Evolutionary conservation across 35 echinoderm and acorn worm genomes (phyloP).

Genomic region (Ptychodera flava): DNA sequence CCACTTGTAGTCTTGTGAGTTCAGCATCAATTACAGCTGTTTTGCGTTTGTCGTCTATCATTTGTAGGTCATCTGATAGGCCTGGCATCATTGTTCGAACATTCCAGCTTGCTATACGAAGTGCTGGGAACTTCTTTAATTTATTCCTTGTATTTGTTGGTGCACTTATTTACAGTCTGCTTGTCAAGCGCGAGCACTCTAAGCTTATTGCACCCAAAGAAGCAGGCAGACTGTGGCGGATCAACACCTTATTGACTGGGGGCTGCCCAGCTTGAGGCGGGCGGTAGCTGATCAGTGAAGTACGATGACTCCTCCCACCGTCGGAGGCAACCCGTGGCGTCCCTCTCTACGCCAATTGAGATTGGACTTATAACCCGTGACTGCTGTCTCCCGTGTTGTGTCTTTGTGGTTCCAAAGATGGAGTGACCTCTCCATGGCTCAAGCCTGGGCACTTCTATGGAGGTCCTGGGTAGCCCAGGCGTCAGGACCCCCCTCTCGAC

Average conservation of each 20-base stretch:
- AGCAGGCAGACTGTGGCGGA: slow-evolving; percentile 40
- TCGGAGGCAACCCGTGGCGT: slow-evolving; percentile 14
- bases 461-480: slow-evolving; percentile 4
- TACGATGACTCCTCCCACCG: slow-evolving; percentile 14
- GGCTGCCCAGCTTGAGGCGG: slow-evolving; percentile 60
- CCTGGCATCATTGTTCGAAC: slow-evolving; percentile 15
- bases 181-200: background rate
- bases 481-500: slow-evolving; percentile 19
- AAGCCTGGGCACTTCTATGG: slow-evolving; percentile 20
- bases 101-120: no score
- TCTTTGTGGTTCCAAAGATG: slow-evolving; percentile 5
- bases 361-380: slow-evolving; percentile 26
- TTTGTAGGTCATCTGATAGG: slow-evolving; percentile 21
- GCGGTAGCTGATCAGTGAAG: slow-evolving; percentile 35
- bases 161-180: slow-evolving; percentile 2
- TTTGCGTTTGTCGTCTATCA: slow-evolving; percentile 23
- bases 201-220: slow-evolving; percentile 45
- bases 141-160: slow-evolving; percentile 17
- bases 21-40: slow-evolving; percentile 44
- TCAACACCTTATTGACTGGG: slow-evolving; percentile 54
- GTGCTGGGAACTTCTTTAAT: no score
- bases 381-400: slow-evolving; percentile 39
- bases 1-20: slow-evolving; percentile 34
- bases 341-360: slow-evolving; percentile 29
- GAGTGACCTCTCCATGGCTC: slow-evolving; percentile 35